phyloP scores from a whole-genome alignment of 2,888 invertebrate species.

The Parascotia fuliginaria region DNA sequence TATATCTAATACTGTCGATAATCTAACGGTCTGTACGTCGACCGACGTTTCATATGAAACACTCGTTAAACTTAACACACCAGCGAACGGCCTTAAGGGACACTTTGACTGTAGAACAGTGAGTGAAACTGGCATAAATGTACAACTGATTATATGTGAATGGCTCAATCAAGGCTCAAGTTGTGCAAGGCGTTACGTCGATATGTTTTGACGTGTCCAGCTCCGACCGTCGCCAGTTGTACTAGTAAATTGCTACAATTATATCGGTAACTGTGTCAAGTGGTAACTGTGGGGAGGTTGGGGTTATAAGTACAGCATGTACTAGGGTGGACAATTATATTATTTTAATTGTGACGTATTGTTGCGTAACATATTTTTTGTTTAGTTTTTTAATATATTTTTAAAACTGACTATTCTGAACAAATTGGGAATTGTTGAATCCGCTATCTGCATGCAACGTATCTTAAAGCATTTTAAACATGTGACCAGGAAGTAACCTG shows the following conservation, averaged over 20 bases:
- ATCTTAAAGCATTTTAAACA: too few species aligned
- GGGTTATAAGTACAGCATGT: constrained; percentile 34
- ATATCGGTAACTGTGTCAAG: constrained; percentile 78
- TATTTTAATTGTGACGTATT: too few species aligned
- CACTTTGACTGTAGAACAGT: constrained; percentile 48
- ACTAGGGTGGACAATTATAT: too few species aligned
- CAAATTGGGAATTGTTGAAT: too few species aligned
- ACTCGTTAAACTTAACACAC: constrained; percentile 1
- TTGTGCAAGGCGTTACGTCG: constrained; percentile 72
- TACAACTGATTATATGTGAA: constrained; percentile 70
- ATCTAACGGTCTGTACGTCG: background rate
- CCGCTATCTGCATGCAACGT: too few species aligned
- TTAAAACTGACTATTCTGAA: too few species aligned
- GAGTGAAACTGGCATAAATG: constrained; percentile 67
- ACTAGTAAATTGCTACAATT: constrained; percentile 79
- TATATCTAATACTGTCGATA: background rate
- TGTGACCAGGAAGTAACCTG: too few species aligned
- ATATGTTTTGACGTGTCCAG: constrained; percentile 80
- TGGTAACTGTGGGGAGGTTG: constrained; percentile 56
- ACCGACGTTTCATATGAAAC: background rate
- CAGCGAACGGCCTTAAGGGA: constrained; percentile 57
- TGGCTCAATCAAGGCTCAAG: constrained; percentile 71
- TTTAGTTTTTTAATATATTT: too few species aligned
- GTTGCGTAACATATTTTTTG: too few species aligned
- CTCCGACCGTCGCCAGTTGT: constrained; percentile 52